A percentile compares a stretch with the other conserved stretches of the same genome.
phyloP scores from a whole-genome alignment of 2,888 invertebrate species.

The Drosophila mulleri region DNA sequence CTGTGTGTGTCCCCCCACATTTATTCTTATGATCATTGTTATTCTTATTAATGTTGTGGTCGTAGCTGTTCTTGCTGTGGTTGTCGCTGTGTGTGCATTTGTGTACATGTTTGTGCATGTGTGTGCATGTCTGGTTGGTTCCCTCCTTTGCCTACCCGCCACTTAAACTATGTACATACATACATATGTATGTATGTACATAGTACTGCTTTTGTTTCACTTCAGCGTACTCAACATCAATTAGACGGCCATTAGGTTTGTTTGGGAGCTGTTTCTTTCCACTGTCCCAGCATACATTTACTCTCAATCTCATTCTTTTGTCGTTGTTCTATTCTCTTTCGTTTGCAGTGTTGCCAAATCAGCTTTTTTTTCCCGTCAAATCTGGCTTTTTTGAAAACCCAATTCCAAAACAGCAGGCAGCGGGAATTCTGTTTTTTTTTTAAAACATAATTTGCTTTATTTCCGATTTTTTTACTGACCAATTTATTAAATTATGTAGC shows the following conservation, averaged over 20 bases:
- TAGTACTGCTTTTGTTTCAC: slow-evolving; percentile 22
- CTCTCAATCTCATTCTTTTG: slow-evolving; percentile 21
- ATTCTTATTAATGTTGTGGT: slow-evolving; percentile 10
- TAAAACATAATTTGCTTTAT: too few species aligned
- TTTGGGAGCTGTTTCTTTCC: slow-evolving; percentile 52
- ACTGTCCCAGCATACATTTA: slow-evolving; percentile 56
- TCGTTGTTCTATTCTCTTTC: slow-evolving; percentile 16
- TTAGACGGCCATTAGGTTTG: slow-evolving; percentile 26
- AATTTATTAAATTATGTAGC: too few species aligned
- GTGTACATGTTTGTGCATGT: not conserved
- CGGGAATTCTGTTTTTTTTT: too few species aligned
- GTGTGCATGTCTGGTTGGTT: not conserved
- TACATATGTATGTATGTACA: too few species aligned
- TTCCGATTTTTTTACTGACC: too few species aligned
- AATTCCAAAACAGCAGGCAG: too few species aligned
- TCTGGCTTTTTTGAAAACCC: too few species aligned
- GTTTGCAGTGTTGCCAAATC: not conserved
- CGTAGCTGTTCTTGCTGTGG: slow-evolving; percentile 5
- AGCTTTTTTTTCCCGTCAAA: too few species aligned
- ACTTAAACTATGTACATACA: slow-evolving; percentile 3
- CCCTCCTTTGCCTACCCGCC: not conserved
- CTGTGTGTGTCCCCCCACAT: not conserved
- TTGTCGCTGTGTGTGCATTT: not conserved
- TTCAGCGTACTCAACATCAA: slow-evolving; percentile 2
- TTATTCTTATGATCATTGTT: slow-evolving; percentile 26